Percentiles rank a stretch among this genome's conserved stretches.
Evolutionary conservation across 2,888 invertebrate genomes (phyloP).

Genomic region (Arge pagana): DNA sequence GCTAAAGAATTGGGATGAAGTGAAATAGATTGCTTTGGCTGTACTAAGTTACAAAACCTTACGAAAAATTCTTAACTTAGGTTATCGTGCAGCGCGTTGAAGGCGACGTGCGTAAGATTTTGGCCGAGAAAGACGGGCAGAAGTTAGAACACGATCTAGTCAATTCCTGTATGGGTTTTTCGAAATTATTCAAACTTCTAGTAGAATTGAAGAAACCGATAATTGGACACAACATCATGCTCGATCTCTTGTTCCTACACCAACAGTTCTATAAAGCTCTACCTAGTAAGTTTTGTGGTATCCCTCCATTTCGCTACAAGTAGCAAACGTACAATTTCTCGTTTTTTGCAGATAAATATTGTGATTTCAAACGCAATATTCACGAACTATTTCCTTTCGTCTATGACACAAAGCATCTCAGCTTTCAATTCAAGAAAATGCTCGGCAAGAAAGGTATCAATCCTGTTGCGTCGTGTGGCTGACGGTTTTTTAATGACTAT

Average conservation of each 20-base stretch:
- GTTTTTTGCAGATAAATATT: conserved; percentile 60
- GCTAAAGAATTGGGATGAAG: conserved; percentile 49
- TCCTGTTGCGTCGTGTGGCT: too few relatives aligned
- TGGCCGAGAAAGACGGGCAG: conserved; percentile 45
- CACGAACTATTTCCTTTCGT: conserved; percentile 68
- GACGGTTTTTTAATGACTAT: too few relatives aligned
- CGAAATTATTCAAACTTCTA: conserved; percentile 68
- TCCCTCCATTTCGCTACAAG: neutral
- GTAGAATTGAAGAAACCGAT: conserved; percentile 68
- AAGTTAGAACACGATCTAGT: conserved; percentile 62
- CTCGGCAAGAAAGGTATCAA: conserved; percentile 55
- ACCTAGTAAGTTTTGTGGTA: conserved; percentile 63
- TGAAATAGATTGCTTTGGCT: conserved; percentile 36
- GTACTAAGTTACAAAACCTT: neutral
- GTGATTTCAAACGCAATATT: conserved; percentile 67
- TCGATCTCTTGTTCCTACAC: conserved; percentile 72
- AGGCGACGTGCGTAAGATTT: conserved; percentile 41
- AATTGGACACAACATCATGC: conserved; percentile 75
- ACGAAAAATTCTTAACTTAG: too few relatives aligned
- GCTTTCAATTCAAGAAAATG: conserved; percentile 61
- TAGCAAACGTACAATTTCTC: conserved; percentile 6
- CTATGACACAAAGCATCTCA: conserved; percentile 76
- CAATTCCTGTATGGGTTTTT: conserved; percentile 67
- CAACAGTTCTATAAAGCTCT: conserved; percentile 74
- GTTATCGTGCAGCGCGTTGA: conserved; percentile 53